Evolutionary conservation across 2,113 vertebrate species (phyloP).

Genomic region (Odobenus rosmarus): DNA sequence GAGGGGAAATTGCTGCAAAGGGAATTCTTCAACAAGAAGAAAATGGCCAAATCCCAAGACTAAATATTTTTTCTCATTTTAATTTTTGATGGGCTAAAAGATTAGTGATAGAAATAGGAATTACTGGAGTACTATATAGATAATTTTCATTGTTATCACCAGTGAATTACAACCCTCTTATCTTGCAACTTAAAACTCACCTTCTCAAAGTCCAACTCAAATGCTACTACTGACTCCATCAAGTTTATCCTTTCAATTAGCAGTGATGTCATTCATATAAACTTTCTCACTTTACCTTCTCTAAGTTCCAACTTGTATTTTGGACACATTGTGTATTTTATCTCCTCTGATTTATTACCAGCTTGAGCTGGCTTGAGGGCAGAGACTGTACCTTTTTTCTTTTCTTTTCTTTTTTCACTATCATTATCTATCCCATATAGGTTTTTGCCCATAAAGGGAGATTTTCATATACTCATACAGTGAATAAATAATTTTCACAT

Average conservation of each 20-base stretch:
- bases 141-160: background rate
- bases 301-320: background rate
- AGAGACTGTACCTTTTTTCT: background rate
- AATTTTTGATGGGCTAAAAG: background rate
- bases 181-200: background rate
- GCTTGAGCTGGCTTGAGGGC: background rate
- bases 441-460: background rate
- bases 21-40: background rate
- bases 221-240: background rate
- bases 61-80: background rate
- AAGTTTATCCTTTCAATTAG: background rate
- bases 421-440: background rate
- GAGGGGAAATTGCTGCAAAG: background rate
- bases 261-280: background rate
- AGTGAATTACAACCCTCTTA: background rate
- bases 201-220: background rate
- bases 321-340: background rate
- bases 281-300: background rate
- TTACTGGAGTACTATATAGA: background rate
- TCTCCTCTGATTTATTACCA: background rate
- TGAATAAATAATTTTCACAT: background rate
- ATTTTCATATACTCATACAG: background rate
- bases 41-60: background rate
- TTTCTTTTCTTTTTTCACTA: background rate
- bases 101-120: background rate